phyloP scores from a whole-genome alignment of 1,140 invertebrate genomes.

The Drosophila pallidifrons region DNA sequence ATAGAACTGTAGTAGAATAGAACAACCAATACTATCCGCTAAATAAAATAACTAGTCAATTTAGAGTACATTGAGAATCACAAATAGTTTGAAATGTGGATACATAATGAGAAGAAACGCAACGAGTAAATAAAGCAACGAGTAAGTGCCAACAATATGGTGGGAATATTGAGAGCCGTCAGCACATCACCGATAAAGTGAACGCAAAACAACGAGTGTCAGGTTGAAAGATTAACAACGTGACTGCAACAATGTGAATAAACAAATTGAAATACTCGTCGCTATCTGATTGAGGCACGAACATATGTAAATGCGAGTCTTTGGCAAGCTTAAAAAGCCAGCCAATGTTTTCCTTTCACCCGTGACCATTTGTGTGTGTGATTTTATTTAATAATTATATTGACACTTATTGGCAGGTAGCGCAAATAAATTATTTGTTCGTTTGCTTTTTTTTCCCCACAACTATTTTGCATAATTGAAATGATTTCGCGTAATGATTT shows the following conservation, averaged over 20 bases:
- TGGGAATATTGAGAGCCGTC: not conserved
- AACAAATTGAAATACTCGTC: conserved; percentile 14
- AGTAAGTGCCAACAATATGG: not conserved
- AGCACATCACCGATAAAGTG: not conserved
- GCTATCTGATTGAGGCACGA: not conserved
- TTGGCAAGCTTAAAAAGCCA: conserved; percentile 1
- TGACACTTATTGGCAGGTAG: not conserved
- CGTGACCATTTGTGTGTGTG: no score
- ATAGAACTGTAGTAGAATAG: no score
- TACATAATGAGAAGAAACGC: no score
- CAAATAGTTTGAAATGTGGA: no score
- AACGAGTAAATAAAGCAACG: no score
- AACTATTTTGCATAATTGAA: conserved; percentile 11
- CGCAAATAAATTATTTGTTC: conserved; percentile 1
- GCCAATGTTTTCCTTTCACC: not conserved
- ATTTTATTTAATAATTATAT: not conserved
- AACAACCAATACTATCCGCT: no score
- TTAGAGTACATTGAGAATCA: no score
- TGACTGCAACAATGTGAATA: not conserved
- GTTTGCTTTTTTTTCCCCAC: no score
- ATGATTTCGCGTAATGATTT: not conserved
- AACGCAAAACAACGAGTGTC: not conserved
- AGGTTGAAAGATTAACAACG: conserved; percentile 19
- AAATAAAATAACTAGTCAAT: no score
- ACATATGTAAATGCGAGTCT: conserved; percentile 12